Base-by-base conservation (phyloP, 2,888 invertebrate species). In the Aquatica leii region DNA sequence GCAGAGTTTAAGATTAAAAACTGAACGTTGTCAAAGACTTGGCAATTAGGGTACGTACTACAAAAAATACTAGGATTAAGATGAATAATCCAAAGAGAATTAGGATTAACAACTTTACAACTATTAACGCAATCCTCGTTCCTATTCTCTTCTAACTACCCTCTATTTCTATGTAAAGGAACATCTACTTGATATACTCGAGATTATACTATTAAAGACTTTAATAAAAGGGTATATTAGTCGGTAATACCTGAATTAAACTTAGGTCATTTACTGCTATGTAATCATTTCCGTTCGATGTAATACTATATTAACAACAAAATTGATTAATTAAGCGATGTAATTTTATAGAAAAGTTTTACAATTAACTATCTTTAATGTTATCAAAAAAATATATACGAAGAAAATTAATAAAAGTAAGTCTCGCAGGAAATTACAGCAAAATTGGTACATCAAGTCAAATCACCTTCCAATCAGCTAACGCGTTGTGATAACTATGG, bases 71-170 rank as follows among this genome's bases (percentile, higher is more conserved):
- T 46, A 46, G 46, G 46, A 46, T 46, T 46, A 46, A 18, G 46
- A 46, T 46, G 46, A 46, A 46, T 46, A 46, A 46, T 46, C 46
- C 46, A 46, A 46, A 46, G 46, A 46, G 46, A 46, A 46, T 46
- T 46, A 46, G 46, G 18, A 5, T 46, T 20, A 46, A 46, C 46
- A 46, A 46, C 46, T 46, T 46, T 46, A 46, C 46, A 46, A 46
- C 46, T 46, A 46, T 46, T 46, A 46, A 46, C 46, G 18, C 46
- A 46, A 46, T 46, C 46, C 46, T 46, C 20, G 18, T 18, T 46
- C 18, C 43, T 20, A 46, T 46, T 46, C 46, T 40, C 43, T 18
- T 43, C 43, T 15, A 43, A 43, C 43, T 46, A 46, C 46, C 20
- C 46, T 17, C 46, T 46, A 20, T 20, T 46, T 46, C 46, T 46